Evolutionary conservation across 2,797 vertebrate species (phyloP).

Genomic region (Acanthiza pusilla): DNA sequence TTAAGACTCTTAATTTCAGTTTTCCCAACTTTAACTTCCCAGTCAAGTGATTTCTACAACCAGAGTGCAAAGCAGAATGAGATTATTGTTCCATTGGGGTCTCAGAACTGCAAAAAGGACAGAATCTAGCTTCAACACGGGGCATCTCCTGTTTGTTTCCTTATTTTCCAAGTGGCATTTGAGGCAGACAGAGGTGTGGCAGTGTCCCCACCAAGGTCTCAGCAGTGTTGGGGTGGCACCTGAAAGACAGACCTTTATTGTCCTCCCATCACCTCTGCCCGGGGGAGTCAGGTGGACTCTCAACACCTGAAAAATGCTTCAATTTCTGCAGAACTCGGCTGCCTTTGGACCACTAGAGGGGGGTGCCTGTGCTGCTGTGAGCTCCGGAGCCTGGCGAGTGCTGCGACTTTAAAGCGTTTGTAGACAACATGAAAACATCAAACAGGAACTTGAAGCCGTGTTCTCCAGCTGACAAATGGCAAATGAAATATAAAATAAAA

Average conservation of each 20-base stretch:
- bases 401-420: not conserved
- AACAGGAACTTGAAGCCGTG: not conserved
- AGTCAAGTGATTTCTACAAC: not conserved
- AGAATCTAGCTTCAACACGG: accelerated
- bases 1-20: not conserved
- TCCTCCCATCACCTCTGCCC: not conserved
- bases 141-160: not conserved
- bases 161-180: not conserved
- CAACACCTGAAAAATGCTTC: not conserved
- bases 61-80: not conserved
- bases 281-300: accelerated
- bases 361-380: not conserved
- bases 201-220: not conserved
- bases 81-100: not conserved
- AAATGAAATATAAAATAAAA: conserved; percentile 54
- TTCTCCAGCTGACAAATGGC: conserved; percentile 39
- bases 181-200: accelerated
- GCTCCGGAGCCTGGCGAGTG: not conserved
- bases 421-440: conserved; percentile 41
- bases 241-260: not conserved
- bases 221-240: not conserved
- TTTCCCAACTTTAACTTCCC: not conserved
- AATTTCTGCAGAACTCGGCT: not conserved
- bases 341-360: conserved; percentile 45
- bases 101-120: not conserved